Percentiles rank a stretch among this genome's conserved stretches.
Conservation (phyloP, 2,888 invertebrate species). For the Latheticus oryzae region DNA sequence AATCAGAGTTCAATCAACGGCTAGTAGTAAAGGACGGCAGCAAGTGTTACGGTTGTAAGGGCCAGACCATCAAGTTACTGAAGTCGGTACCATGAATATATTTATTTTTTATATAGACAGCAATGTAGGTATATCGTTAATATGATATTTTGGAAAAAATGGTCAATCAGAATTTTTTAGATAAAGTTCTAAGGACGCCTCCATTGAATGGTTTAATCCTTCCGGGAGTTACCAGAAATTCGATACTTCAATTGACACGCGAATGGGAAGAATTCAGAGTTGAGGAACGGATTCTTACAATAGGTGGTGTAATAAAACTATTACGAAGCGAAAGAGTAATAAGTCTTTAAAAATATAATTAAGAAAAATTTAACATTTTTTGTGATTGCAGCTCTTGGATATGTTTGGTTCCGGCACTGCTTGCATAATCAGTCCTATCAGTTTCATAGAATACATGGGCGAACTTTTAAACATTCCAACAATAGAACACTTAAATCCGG, state of each 20-base stretch:
- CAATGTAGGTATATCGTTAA: constrained; percentile 93
- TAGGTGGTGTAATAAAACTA: constrained; percentile 82
- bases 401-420: constrained; percentile 99
- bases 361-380: neutral
- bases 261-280: constrained; percentile 91
- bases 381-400: constrained; percentile 82
- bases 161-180: constrained; percentile 67
- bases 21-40: constrained; percentile 81
- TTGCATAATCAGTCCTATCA: constrained; percentile 92
- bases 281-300: constrained; percentile 83
- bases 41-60: constrained; percentile 98
- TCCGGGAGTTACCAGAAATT: constrained; percentile 93
- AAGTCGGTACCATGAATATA: constrained; percentile 99
- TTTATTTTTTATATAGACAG: constrained; percentile 90
- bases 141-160: no score
- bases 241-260: constrained; percentile 82
- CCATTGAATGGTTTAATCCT: constrained; percentile 93
- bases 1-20: constrained; percentile 84
- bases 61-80: constrained; percentile 91
- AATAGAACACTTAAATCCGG: constrained; percentile 76
- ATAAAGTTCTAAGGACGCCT: constrained; percentile 91
- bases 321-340: constrained; percentile 86
- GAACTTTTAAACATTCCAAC: constrained; percentile 78
- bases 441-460: constrained; percentile 83
- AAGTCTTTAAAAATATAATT: constrained; percentile 59